A percentile compares a stretch with the other conserved stretches of the same genome.
These are phyloP conservation scores for Gerris buenoi DNA, from an alignment of 1,140 invertebrate genomes.

Conservation along the genomic window DNA sequence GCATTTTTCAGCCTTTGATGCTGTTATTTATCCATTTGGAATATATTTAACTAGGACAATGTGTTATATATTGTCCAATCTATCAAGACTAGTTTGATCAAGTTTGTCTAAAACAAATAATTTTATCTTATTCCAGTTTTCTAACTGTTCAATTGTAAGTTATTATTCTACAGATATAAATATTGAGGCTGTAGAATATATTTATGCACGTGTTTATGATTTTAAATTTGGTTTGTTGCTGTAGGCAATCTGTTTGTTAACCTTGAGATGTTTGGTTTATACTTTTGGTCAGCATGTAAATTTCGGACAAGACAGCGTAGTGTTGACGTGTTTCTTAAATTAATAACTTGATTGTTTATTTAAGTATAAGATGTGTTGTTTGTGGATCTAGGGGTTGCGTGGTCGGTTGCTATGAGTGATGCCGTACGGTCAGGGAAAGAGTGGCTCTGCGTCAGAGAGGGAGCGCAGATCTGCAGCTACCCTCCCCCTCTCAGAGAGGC, in stretches of 20 bases:
- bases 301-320: too few relatives aligned
- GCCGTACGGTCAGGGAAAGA: neutral
- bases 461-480: neutral
- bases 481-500: conserved; percentile 66
- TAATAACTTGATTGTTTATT: too few relatives aligned
- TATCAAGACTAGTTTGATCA: neutral
- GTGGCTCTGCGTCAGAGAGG: neutral
- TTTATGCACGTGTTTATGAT: too few relatives aligned
- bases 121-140: neutral
- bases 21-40: neutral
- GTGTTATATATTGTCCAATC: neutral
- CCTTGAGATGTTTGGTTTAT: neutral
- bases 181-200: neutral
- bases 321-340: too few relatives aligned
- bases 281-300: neutral
- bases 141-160: neutral
- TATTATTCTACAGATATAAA: neutral
- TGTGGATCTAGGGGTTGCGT: neutral
- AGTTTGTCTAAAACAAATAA: neutral
- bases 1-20: neutral
- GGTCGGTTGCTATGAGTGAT: neutral
- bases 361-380: too few relatives aligned
- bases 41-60: neutral
- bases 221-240: neutral
- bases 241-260: neutral